Base-by-base conservation (phyloP, 2,797 vertebrate genomes). In the Ceyx erithaca region DNA sequence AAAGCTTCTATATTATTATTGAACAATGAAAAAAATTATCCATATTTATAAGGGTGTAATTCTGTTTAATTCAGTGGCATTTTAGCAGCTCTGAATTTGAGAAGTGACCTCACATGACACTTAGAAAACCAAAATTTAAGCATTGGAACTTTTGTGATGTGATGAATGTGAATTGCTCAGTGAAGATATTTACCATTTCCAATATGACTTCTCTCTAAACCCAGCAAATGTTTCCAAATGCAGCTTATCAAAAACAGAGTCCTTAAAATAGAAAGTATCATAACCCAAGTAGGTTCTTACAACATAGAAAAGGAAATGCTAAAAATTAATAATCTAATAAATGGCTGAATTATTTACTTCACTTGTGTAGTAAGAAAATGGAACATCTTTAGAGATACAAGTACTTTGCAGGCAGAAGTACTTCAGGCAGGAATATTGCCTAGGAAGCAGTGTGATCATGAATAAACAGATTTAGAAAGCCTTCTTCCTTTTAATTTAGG, bases 241-340 rank as follows among this genome's bases (percentile, higher is more conserved):
- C 62, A 37, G 18, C 9, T 7, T 30, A 63, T 8, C 12, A 63
- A 64, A 85, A 5, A 0, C 2, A 35, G 4, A 3, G 1, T 17
- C 17, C 61, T 69, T 35, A 17, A 63, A 77, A 85, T 8, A 1
- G 22, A 85, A 77, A 70, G 4, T 12, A 48, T 33, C 20, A 23
- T 33, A 76, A 33, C 19, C 19, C 26, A 78, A 91, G 71, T 15
- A 57, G 12, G 28, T 45, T 52, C 6, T 23, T 67, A 67, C 6
- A n/a, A 46, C 7, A 75, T 26, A 81, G 58, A 76, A 67, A 21
- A 59, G 20, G 7, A 30, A 71, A 69, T 30, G 9, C 4, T 58
- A 57, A 69, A 30, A n/a, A 16, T 37, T 48, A 48, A 23, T 30
- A 45, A 17, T 40, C 22, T 63, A 37, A 68, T 59, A 37, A 45